phyloP scores from a whole-genome alignment of 2,888 invertebrate genomes.

The Deroplatys truncata region DNA sequence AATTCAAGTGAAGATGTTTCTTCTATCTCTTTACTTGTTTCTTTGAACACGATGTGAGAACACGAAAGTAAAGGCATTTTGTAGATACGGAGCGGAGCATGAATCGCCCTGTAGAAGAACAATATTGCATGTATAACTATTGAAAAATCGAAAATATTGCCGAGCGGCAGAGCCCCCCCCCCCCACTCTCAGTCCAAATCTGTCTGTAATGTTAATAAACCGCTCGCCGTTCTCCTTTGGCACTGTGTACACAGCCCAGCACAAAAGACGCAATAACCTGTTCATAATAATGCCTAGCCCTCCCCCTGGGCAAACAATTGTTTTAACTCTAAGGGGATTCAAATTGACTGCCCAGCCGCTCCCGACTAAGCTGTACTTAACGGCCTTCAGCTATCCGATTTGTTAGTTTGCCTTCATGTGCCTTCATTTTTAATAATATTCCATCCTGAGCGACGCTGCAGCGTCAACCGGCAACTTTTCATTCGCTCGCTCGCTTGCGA shows the following conservation, averaged over 20 bases:
- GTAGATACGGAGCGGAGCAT: too few relatives aligned
- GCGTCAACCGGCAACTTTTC: too few relatives aligned
- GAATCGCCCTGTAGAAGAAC: constrained; percentile 1
- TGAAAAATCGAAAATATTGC: constrained; percentile 1
- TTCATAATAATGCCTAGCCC: neutral
- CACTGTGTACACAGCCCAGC: neutral
- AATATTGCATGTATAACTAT: constrained; percentile 6
- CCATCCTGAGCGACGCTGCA: neutral
- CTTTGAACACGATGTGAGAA: too few relatives aligned
- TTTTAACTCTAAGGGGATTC: constrained; percentile 29
- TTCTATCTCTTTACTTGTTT: too few relatives aligned
- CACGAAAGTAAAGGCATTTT: too few relatives aligned
- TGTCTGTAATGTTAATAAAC: constrained; percentile 25
- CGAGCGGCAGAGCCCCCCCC: neutral
- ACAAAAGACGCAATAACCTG: constrained; percentile 15
- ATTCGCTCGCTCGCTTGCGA: too few relatives aligned
- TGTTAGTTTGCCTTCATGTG: neutral
- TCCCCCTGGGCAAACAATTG: constrained; percentile 26
- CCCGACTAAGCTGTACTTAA: neutral
- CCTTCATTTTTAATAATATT: neutral
- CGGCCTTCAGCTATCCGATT: neutral
- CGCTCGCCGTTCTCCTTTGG: neutral
- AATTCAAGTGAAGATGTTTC: too few relatives aligned
- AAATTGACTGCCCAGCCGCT: neutral
- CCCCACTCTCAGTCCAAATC: constrained; percentile 5